Percentiles rank a stretch among this genome's conserved stretches.
phyloP scores from a whole-genome alignment of 2,888 invertebrate genomes.

The Callinectes sapidus region DNA sequence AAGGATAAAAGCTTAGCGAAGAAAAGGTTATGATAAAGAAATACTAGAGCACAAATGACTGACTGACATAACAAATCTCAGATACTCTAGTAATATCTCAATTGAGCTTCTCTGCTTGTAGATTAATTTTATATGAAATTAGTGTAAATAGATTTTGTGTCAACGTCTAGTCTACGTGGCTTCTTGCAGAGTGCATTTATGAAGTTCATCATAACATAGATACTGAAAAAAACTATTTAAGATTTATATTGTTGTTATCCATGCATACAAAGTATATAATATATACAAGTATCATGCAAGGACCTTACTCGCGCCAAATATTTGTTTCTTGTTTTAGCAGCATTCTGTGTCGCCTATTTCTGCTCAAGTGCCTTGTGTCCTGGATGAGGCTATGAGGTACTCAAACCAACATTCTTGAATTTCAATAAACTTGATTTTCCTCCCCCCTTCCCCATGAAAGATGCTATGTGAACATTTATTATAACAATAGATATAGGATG shows the following conservation, averaged over 20 bases:
- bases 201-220: constrained; percentile 49
- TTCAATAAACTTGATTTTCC: background rate
- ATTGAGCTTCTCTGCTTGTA: constrained; percentile 47
- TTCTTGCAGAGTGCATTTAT: constrained; percentile 51
- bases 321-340: background rate
- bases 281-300: background rate
- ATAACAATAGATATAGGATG: background rate
- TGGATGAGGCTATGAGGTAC: background rate
- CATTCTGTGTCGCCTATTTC: constrained; percentile 25
- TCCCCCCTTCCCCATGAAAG: background rate
- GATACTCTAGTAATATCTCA: constrained; percentile 35
- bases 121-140: constrained; percentile 45
- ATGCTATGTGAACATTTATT: background rate
- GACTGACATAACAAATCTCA: constrained; percentile 22
- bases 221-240: background rate
- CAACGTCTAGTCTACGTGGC: constrained; percentile 65
- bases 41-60: constrained; percentile 37
- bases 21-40: constrained; percentile 25
- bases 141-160: constrained; percentile 59
- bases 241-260: constrained; percentile 12
- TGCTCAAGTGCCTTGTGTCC: constrained; percentile 8
- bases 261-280: constrained; percentile 1
- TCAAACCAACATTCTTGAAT: background rate
- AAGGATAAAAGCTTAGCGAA: background rate
- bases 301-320: constrained; percentile 20